Evolutionary conservation across 2,888 invertebrate species (phyloP).

Genomic region (Campoplex nolae): DNA sequence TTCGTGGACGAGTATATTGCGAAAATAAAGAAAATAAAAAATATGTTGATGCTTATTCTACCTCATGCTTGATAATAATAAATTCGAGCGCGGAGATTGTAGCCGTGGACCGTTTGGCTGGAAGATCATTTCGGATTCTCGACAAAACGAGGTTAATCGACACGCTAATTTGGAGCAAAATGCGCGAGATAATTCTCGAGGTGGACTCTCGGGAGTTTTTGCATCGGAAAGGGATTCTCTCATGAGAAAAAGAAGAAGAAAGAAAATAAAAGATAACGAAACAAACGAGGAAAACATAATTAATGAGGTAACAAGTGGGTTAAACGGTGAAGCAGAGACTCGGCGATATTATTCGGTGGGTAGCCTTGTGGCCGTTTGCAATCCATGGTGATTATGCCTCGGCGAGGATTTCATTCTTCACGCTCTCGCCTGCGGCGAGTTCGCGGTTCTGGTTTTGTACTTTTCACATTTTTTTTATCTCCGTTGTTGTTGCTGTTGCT

Average conservation of each 20-base stretch:
- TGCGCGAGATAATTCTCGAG: slow-evolving; percentile 75
- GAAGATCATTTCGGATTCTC: slow-evolving; percentile 26
- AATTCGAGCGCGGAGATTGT: not conserved
- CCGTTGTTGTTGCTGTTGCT: slow-evolving; percentile 18
- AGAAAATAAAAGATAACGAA: slow-evolving; percentile 19
- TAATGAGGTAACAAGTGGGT: slow-evolving; percentile 73
- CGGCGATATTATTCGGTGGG: slow-evolving; percentile 66
- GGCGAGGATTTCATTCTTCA: slow-evolving; percentile 74
- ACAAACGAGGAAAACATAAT: slow-evolving; percentile 69
- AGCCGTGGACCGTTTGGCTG: not conserved
- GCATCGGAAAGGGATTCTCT: slow-evolving; percentile 31
- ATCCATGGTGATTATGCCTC: slow-evolving; percentile 67
- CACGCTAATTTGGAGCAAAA: slow-evolving; percentile 76
- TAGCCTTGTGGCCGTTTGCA: slow-evolving; percentile 61
- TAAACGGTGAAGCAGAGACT: slow-evolving; percentile 61
- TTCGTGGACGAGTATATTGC: not conserved
- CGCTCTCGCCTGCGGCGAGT: slow-evolving; percentile 66
- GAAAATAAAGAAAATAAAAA: not conserved
- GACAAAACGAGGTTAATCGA: slow-evolving; percentile 76
- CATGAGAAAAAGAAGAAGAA: not conserved
- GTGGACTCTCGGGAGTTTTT: slow-evolving; percentile 62
- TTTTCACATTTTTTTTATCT: slow-evolving; percentile 14
- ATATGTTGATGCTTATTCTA: not conserved
- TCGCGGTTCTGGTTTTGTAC: slow-evolving; percentile 48
- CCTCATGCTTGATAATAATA: not conserved